These are phyloP conservation scores for Trichosurus vulpecula DNA, from an alignment of 2,797 vertebrate species.

Conservation along the genomic window DNA sequence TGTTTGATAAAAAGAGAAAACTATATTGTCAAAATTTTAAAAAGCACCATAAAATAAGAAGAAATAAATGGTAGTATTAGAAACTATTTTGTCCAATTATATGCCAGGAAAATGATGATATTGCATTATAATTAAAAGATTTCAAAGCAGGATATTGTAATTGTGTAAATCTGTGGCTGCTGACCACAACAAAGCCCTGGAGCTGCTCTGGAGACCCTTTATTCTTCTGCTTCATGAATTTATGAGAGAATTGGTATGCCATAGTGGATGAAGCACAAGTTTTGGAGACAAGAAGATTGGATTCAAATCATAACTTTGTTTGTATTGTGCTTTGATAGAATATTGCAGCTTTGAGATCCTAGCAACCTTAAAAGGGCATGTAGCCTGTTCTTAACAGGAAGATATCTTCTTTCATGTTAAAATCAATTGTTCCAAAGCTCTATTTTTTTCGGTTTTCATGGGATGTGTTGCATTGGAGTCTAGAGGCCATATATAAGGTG, in stretches of 20 bases:
- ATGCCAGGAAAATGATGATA: neutral
- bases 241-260: neutral
- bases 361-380: neutral
- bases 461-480: neutral
- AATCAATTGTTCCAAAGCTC: neutral
- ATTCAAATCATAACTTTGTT: neutral
- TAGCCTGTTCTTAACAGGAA: neutral
- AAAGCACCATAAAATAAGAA: neutral
- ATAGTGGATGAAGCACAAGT: neutral
- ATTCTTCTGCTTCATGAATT: neutral
- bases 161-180: neutral
- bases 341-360: neutral
- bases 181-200: neutral
- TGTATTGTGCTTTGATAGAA: neutral
- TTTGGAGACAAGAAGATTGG: neutral
- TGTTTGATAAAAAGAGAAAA: neutral
- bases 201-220: neutral
- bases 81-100: neutral
- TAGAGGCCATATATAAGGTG: neutral
- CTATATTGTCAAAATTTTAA: neutral
- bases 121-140: neutral
- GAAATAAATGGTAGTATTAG: neutral
- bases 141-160: neutral
- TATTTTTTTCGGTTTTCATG: neutral
- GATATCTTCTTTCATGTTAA: neutral